A percentile compares a stretch with the other conserved stretches of the same genome.
These are phyloP conservation scores for Psittacus erithacus DNA, from an alignment of 2,113 vertebrate species.

Conservation along the genomic window DNA sequence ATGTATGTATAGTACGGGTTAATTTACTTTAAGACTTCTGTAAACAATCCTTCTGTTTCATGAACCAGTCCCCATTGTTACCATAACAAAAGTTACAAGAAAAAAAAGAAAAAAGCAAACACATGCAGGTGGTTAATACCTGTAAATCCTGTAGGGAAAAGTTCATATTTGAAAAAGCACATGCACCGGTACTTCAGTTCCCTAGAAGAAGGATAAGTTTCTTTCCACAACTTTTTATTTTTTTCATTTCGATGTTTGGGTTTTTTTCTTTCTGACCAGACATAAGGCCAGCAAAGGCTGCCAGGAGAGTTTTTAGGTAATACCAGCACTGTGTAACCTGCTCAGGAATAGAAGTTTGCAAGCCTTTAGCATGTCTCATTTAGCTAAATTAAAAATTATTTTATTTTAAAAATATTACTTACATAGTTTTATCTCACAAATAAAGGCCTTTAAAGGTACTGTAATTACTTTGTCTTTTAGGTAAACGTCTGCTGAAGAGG, in stretches of 20 bases:
- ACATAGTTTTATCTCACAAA: not conserved
- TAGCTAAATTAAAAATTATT: not conserved
- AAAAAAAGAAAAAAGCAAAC: too few species aligned
- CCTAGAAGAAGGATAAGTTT: not conserved
- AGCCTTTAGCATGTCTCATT: not conserved
- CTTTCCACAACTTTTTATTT: not conserved
- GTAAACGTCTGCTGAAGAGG: conserved; percentile 90
- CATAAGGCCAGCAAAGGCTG: not conserved
- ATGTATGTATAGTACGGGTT: not conserved
- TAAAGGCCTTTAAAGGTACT: not conserved
- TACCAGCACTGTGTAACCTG: not conserved
- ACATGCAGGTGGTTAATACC: not conserved
- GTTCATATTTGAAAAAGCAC: not conserved
- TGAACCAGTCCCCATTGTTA: not conserved
- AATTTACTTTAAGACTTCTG: not conserved
- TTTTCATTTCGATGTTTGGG: rapidly evolving
- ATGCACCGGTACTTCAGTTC: not conserved
- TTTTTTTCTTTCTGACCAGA: not conserved
- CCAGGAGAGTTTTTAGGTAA: not conserved
- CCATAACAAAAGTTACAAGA: not conserved
- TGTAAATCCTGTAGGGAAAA: not conserved
- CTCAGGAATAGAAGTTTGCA: not conserved
- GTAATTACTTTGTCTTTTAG: conserved; percentile 67
- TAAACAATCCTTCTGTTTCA: not conserved
- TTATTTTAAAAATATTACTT: not conserved